A percentile compares a stretch with the other conserved stretches of the same genome.
Evolutionary conservation across 1,140 invertebrate species (phyloP).

Genomic region (Drosophila neocordata): DNA sequence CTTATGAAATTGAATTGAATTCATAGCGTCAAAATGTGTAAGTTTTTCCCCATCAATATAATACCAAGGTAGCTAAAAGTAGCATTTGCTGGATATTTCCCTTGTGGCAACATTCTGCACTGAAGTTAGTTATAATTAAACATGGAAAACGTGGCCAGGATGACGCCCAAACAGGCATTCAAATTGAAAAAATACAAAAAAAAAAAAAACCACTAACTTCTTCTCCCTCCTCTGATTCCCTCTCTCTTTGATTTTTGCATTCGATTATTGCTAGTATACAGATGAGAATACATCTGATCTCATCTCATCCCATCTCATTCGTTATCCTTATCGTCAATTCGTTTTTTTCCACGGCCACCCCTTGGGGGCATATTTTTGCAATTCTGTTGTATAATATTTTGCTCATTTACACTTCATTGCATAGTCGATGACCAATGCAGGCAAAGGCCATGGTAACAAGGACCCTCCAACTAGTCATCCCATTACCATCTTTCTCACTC

Average conservation of each 20-base stretch:
- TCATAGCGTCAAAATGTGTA: neutral
- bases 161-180: constrained; percentile 34
- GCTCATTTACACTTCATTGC: constrained; percentile 75
- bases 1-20: constrained; percentile 13
- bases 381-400: constrained; percentile 71
- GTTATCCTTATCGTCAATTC: neutral
- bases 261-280: constrained; percentile 58
- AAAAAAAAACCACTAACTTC: constrained; percentile 4
- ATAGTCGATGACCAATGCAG: constrained; percentile 47
- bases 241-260: constrained; percentile 56
- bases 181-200: constrained; percentile 72
- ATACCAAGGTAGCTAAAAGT: constrained; percentile 28
- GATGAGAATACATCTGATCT: constrained; percentile 42
- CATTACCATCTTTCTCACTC: neutral
- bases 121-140: constrained; percentile 77
- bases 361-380: constrained; percentile 61
- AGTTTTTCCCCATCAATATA: neutral
- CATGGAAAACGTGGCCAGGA: constrained; percentile 71
- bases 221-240: neutral
- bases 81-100: constrained; percentile 61
- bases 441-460: constrained; percentile 15
- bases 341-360: no score
- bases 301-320: constrained; percentile 13
- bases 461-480: neutral
- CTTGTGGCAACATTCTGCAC: constrained; percentile 63